Conservation (phyloP, 2,113 vertebrate genomes). For the Hoplias malabaricus region DNA sequence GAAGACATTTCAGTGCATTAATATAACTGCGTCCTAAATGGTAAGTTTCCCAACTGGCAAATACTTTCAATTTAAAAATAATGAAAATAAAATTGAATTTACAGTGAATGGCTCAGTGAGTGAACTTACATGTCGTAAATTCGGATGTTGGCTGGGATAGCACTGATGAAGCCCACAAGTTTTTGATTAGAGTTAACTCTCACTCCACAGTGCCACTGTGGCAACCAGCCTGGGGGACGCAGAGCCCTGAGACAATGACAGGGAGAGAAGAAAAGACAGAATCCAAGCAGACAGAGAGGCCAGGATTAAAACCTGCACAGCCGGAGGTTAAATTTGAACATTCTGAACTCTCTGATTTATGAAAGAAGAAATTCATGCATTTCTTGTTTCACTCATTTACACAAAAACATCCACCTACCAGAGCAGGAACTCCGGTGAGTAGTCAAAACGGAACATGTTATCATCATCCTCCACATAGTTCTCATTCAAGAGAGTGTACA, state of each 20-base stretch:
- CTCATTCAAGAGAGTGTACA: slow-evolving; percentile 96
- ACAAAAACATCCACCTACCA: slow-evolving; percentile 78
- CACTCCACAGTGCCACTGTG: slow-evolving; percentile 98
- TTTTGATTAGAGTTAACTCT: slow-evolving; percentile 96
- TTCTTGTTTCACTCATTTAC: not conserved
- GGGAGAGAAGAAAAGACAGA: not conserved
- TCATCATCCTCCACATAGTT: slow-evolving; percentile 99
- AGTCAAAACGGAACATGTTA: slow-evolving; percentile 99
- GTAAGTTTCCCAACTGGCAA: too few relatives aligned
- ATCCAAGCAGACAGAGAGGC: not conserved
- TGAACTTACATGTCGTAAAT: slow-evolving; percentile 93
- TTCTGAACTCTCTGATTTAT: too few relatives aligned
- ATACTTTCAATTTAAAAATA: too few relatives aligned
- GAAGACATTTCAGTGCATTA: too few relatives aligned
- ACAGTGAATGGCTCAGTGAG: too few relatives aligned
- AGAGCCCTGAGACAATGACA: slow-evolving; percentile 79
- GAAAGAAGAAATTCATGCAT: not conserved
- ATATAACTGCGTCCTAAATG: too few relatives aligned
- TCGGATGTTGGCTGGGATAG: slow-evolving; percentile 90
- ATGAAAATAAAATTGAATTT: too few relatives aligned
- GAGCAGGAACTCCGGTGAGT: slow-evolving; percentile 95
- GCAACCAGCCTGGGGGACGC: slow-evolving; percentile 95
- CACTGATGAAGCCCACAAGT: slow-evolving; percentile 97
- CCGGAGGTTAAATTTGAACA: too few relatives aligned
- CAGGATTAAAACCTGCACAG: not conserved